phyloP scores from a whole-genome alignment of 2,113 vertebrate genomes.

The Amazona vittata region DNA sequence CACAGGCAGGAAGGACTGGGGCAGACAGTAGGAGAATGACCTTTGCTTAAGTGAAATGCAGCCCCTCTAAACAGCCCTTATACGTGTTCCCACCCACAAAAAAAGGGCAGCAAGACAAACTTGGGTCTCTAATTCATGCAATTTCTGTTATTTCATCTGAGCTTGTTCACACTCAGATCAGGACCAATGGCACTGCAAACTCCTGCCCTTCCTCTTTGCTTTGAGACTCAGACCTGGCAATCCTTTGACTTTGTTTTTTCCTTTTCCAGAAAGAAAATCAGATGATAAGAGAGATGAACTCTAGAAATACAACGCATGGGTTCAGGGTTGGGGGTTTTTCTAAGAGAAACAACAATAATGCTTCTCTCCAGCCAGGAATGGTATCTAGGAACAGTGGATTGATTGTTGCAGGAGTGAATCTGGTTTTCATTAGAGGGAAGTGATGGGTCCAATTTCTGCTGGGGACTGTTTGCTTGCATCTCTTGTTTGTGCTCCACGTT shows the following conservation, averaged over 20 bases:
- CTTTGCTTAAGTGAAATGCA: background rate
- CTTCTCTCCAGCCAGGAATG: conserved; percentile 44
- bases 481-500: conserved; percentile 57
- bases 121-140: too few relatives aligned
- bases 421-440: conserved; percentile 84
- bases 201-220: background rate
- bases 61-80: background rate
- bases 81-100: accelerated
- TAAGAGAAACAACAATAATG: background rate
- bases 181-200: background rate
- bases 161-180: background rate
- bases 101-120: background rate
- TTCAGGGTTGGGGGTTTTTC: background rate
- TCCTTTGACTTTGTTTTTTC: background rate
- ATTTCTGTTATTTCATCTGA: background rate
- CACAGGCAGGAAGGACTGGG: accelerated
- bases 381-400: conserved; percentile 76
- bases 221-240: background rate
- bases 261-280: background rate
- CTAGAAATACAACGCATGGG: accelerated
- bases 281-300: background rate
- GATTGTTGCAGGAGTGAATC: conserved; percentile 78
- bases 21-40: background rate
- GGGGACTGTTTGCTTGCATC: conserved; percentile 70
- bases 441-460: conserved; percentile 74